These are phyloP conservation scores for Pedionomus torquatus DNA, from an alignment of 2,113 vertebrate genomes.

Conservation along the genomic window DNA sequence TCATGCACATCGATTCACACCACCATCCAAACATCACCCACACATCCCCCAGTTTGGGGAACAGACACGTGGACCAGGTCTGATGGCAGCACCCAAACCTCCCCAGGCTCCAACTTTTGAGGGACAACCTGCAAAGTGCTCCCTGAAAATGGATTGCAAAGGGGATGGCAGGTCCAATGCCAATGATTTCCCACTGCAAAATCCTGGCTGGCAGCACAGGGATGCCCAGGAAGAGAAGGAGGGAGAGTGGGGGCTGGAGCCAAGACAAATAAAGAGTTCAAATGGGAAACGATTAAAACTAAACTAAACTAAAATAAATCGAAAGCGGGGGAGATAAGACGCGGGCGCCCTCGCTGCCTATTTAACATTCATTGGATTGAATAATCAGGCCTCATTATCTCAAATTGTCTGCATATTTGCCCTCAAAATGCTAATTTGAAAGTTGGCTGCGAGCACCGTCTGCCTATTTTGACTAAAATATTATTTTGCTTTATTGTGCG, in stretches of 20 bases:
- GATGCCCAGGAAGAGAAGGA: background rate
- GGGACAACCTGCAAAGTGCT: accelerated
- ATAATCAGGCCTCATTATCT: conserved; percentile 99
- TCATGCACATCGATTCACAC: accelerated
- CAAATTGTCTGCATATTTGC: conserved; percentile 99
- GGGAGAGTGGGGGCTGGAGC: background rate
- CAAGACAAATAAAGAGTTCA: conserved; percentile 90
- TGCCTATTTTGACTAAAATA: conserved; percentile 84
- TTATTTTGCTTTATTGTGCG: conserved; percentile 86
- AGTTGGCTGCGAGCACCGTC: conserved; percentile 94
- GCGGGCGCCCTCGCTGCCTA: conserved; percentile 87
- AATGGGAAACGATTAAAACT: conserved; percentile 91
- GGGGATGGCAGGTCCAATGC: accelerated
- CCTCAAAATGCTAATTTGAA: conserved; percentile 99
- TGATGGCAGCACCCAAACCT: background rate
- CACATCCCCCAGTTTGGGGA: accelerated
- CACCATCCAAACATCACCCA: background rate
- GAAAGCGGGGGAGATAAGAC: conserved; percentile 92
- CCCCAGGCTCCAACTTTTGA: accelerated
- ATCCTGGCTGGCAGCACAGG: background rate
- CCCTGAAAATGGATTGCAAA: background rate
- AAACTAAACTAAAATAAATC: conserved; percentile 84
- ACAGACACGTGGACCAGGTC: accelerated
- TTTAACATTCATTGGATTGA: conserved; percentile 99
- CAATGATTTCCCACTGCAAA: accelerated